These are phyloP conservation scores for Otolemur crassicaudatus DNA, from an alignment of 2,797 vertebrate genomes.

Conservation along the genomic window DNA sequence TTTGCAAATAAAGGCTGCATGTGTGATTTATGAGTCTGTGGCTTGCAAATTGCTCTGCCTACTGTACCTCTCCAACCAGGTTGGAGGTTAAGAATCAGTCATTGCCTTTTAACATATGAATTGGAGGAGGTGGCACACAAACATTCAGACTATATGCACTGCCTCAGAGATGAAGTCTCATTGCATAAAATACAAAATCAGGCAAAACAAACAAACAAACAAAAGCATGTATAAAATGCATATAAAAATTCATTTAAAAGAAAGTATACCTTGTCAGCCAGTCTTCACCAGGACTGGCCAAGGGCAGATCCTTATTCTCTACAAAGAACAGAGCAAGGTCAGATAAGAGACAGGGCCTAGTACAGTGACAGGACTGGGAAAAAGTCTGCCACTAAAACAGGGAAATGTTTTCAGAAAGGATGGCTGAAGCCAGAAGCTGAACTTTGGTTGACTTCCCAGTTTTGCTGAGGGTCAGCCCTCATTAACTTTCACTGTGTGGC, in stretches of 20 bases:
- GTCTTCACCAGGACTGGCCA: background rate
- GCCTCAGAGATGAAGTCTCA: background rate
- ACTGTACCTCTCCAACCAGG: too few species aligned
- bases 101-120: background rate
- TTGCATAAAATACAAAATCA: background rate
- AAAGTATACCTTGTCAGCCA: background rate
- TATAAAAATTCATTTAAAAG: background rate
- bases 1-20: too few species aligned
- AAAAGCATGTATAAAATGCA: background rate
- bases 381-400: background rate
- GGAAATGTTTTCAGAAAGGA: background rate
- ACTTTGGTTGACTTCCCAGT: constrained; percentile 65
- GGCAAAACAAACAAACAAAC: background rate
- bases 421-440: constrained; percentile 40
- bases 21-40: too few species aligned
- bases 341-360: background rate
- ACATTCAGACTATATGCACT: background rate
- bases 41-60: too few species aligned
- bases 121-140: background rate
- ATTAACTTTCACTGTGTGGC: constrained; percentile 63
- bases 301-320: background rate
- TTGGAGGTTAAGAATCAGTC: too few species aligned
- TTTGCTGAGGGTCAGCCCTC: constrained; percentile 57
- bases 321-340: background rate
- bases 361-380: background rate